Evolutionary conservation across 2,888 invertebrate genomes (phyloP), one percentile per base, ranked within the genome.

Genomic region (Reticulitermes lucifugus): DNA sequence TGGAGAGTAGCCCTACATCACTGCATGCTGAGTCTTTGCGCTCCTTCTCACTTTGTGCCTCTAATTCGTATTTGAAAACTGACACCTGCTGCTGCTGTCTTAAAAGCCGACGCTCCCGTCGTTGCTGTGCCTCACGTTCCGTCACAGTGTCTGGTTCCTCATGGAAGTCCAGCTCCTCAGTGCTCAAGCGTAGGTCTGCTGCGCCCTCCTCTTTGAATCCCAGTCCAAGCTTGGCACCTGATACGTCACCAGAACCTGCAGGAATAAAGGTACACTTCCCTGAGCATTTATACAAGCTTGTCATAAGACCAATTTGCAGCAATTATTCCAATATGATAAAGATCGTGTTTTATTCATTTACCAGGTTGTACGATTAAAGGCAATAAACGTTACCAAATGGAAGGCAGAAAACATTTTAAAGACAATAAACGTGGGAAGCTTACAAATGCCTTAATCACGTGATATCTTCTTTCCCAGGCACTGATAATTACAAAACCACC

Each of bases 151-250:
- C 88, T 12, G 93, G 93, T 90, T 97, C 96, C 89, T 96, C 94
- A 21, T 88, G 90, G 89, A 96, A 95, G 88, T 96, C 96, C 87
- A 97, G 92, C 91, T 97, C 97, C 90, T 97, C 97, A 22, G 97
- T 97, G 87, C 97, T 97, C 85, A 96, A 96, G 88, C 97, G 94
- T 88, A 97, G 91, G 89, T 97, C 97, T 86, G 96, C 93, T n/a
- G 96, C 95, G 88, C 96, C 97, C 91, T 96, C 96, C 89, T 96
- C 89, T 59, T 88, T 88, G 86, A 89, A 89, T n/a, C 88, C 87
- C 22, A 85, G 79, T 18, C 86, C 87, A 25, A 87, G 84, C 22
- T 85, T 86, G 12, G 84, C 55, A 0, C 84, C 84, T 25, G 79
- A 79, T 25, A 79, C 85, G 7, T 83, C 79, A n/a, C 55, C 81